These are phyloP conservation scores for Onychomys torridus DNA, from an alignment of 2,797 vertebrate species.

Conservation along the genomic window DNA sequence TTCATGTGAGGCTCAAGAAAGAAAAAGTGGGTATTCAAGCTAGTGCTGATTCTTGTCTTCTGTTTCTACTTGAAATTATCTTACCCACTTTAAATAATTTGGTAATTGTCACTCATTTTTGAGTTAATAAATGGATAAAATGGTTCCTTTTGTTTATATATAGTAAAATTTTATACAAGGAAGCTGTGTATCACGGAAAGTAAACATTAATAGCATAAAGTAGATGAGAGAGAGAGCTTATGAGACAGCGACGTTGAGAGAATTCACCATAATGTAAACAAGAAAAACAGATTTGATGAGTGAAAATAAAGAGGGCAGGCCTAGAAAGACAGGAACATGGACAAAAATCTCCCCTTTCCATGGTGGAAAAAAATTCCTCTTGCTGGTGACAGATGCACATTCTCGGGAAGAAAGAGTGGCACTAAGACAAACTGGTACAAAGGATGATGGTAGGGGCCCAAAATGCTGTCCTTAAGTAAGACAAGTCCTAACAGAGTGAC, in stretches of 20 bases:
- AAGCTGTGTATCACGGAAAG: neutral
- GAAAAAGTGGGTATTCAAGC: neutral
- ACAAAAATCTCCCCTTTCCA: neutral
- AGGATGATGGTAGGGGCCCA: fast-evolving
- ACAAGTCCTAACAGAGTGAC: neutral
- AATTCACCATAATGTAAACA: neutral
- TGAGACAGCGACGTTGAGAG: neutral
- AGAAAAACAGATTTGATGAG: neutral
- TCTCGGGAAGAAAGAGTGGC: neutral
- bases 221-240: neutral
- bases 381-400: neutral
- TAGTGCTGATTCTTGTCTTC: neutral
- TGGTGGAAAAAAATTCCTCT: neutral
- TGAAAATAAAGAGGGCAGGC: too few relatives aligned
- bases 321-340: neutral
- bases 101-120: neutral
- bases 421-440: neutral
- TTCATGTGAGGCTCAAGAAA: neutral
- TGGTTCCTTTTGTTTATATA: neutral
- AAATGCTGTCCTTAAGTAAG: neutral
- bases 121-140: neutral
- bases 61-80: neutral
- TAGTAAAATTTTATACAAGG: neutral
- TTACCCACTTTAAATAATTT: neutral
- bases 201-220: neutral